phyloP scores from a whole-genome alignment of 1,140 invertebrate genomes.

The Drosophila quadrilineata region DNA sequence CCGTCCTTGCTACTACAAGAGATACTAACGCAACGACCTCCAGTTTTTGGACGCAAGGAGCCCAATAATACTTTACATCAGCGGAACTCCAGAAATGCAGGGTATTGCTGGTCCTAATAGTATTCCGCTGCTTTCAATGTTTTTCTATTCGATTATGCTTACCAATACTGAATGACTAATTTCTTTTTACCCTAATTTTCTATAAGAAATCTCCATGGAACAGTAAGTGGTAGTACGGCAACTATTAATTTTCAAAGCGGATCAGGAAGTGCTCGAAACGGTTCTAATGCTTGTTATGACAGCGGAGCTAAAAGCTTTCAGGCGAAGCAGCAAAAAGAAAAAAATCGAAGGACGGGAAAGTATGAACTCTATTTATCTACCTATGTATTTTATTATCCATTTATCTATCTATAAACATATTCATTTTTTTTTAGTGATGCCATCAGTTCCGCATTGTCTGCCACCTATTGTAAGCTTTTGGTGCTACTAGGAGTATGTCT shows the following conservation, averaged over 20 bases:
- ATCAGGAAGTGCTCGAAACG: conserved; percentile 49
- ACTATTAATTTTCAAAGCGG: conserved; percentile 71
- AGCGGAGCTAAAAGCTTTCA: conserved; percentile 64
- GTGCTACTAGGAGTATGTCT: conserved; percentile 88
- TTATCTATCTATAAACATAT: neutral
- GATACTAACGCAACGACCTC: conserved; percentile 78
- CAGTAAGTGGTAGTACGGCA: conserved; percentile 67
- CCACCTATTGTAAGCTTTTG: conserved; percentile 88
- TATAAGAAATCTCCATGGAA: conserved; percentile 58
- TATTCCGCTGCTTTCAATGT: neutral
- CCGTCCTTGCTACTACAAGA: conserved; percentile 77
- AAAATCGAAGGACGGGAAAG: conserved; percentile 81
- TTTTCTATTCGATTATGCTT: neutral
- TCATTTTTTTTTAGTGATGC: conserved; percentile 75
- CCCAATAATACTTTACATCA: conserved; percentile 49
- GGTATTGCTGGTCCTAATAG: conserved; percentile 42
- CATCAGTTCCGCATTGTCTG: conserved; percentile 84
- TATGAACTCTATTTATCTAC: no score
- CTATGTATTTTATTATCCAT: no score
- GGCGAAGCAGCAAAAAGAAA: conserved; percentile 68
- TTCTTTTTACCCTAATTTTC: neutral
- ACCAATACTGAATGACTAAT: neutral
- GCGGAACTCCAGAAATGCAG: conserved; percentile 49
- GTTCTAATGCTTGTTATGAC: conserved; percentile 52
- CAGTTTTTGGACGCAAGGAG: conserved; percentile 76